These are phyloP conservation scores for Meles meles DNA, from an alignment of 2,113 vertebrate species.

Conservation along the genomic window DNA sequence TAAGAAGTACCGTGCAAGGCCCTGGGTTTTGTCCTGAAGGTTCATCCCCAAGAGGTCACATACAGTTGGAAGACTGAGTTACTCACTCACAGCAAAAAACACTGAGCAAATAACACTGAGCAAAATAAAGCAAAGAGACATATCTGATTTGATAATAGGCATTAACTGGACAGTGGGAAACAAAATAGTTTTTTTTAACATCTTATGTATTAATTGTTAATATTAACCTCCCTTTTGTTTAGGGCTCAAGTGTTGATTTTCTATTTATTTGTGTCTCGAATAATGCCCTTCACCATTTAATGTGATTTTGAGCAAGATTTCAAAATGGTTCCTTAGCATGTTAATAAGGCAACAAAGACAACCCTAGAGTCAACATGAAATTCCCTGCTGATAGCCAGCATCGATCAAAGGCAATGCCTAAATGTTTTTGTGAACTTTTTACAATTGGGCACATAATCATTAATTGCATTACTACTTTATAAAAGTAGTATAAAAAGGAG, in stretches of 20 bases:
- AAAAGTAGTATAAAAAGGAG: too few species aligned
- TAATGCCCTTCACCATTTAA: not conserved
- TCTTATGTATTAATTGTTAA: not conserved
- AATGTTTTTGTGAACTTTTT: not conserved
- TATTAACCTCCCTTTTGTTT: not conserved
- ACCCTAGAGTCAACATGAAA: not conserved
- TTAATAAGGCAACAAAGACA: not conserved
- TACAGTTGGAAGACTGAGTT: not conserved
- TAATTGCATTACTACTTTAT: not conserved
- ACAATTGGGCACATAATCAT: not conserved
- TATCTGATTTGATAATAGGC: not conserved
- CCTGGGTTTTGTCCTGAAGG: not conserved
- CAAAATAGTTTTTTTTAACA: not conserved
- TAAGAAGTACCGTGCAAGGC: too few species aligned
- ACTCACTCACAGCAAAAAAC: too few species aligned
- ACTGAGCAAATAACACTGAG: not conserved
- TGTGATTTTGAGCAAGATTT: constrained; percentile 17
- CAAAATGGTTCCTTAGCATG: not conserved
- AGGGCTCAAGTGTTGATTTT: not conserved
- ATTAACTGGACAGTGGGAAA: not conserved
- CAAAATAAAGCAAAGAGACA: not conserved
- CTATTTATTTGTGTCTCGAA: not conserved
- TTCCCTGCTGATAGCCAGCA: not conserved
- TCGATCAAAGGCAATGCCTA: not conserved
- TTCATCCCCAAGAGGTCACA: not conserved